phyloP scores from a whole-genome alignment of 30 jellyfish, hydroid and myxozoan genomes.

The Euphysa ruthae region DNA sequence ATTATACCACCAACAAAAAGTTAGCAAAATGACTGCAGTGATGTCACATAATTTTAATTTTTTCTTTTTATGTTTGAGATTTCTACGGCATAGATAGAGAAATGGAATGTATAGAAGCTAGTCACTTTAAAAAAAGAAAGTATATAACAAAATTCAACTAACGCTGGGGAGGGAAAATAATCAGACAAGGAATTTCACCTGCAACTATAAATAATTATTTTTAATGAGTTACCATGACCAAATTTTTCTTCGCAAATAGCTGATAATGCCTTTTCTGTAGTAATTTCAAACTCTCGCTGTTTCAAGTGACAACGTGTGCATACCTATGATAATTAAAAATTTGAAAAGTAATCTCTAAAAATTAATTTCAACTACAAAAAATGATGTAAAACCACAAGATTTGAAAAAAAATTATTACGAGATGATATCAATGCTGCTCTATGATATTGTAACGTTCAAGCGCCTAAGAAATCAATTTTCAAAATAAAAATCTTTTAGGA shows the following conservation, averaged over 20 bases:
- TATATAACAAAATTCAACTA: no score
- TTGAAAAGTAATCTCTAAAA: neutral
- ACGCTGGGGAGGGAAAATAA: neutral
- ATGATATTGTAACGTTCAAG: neutral
- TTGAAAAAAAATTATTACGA: neutral
- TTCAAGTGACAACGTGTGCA: constrained; percentile 91
- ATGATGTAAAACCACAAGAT: neutral
- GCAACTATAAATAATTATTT: no score
- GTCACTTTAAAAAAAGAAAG: no score
- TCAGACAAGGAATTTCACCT: neutral
- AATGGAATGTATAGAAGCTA: no score
- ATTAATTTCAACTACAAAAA: neutral
- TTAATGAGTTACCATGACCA: constrained; percentile 37
- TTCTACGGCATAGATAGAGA: no score
- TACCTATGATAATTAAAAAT: constrained; percentile 23
- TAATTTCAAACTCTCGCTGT: constrained; percentile 75
- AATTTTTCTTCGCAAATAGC: constrained; percentile 90
- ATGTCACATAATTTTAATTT: no score
- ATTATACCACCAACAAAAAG: no score
- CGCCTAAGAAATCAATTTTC: no score
- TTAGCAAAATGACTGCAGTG: no score
- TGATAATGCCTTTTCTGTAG: constrained; percentile 75
- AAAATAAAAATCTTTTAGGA: no score
- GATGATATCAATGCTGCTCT: neutral
- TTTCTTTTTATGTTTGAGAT: no score